These are phyloP conservation scores for Silurus glanis DNA, from an alignment of 2,113 vertebrate genomes.

Conservation along the genomic window DNA sequence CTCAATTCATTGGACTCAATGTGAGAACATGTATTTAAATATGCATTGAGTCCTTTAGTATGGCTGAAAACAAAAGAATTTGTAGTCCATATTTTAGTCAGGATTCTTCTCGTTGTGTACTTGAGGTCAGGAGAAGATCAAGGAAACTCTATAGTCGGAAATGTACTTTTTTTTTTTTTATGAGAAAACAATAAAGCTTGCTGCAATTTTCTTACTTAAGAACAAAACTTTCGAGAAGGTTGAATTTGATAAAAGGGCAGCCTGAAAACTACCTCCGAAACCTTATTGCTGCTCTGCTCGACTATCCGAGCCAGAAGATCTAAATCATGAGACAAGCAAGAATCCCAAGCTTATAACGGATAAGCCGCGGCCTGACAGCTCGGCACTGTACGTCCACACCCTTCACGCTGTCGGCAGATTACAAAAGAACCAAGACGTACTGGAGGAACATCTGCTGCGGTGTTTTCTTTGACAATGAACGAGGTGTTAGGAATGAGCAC, in stretches of 20 bases:
- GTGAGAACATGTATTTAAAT: not conserved
- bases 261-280: constrained; percentile 6
- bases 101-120: not conserved
- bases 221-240: not conserved
- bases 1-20: not conserved
- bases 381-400: constrained; percentile 5
- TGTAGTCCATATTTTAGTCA: not conserved
- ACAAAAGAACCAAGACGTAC: not conserved
- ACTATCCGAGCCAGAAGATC: not conserved
- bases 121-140: not conserved
- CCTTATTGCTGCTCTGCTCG: not conserved
- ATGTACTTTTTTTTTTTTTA: not conserved
- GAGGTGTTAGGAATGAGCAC: not conserved
- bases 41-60: not conserved
- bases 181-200: constrained; percentile 11
- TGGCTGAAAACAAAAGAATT: not conserved
- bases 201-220: not conserved
- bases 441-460: constrained; percentile 13
- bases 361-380: constrained; percentile 3
- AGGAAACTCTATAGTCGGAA: not conserved
- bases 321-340: constrained; percentile 46
- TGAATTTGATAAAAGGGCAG: constrained; percentile 9
- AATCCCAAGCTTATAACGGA: constrained; percentile 34
- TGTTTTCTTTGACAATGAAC: not conserved
- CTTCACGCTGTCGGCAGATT: not conserved